Conservation (phyloP, 2,113 vertebrate species). For the Agelaius phoeniceus region DNA sequence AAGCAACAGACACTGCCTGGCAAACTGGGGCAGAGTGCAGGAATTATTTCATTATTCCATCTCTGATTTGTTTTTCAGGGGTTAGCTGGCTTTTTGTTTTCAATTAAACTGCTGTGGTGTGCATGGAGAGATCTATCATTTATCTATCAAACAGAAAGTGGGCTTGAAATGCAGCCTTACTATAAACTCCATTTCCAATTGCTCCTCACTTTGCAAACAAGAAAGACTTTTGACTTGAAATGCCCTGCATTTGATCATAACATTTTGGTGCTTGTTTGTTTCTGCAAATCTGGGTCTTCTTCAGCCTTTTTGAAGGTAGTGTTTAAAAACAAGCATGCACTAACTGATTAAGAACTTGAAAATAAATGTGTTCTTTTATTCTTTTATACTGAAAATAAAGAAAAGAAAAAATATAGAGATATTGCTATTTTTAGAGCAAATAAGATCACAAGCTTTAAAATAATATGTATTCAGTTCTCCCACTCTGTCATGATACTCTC, state of each 20-base stretch:
- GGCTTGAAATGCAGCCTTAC: neutral
- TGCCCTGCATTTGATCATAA: neutral
- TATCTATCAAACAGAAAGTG: neutral
- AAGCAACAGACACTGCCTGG: neutral
- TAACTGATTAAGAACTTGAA: neutral
- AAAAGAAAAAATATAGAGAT: neutral
- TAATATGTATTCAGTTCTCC: neutral
- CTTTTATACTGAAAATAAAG: neutral
- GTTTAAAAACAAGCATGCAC: neutral
- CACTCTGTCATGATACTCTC: neutral
- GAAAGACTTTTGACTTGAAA: neutral
- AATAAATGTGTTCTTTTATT: neutral
- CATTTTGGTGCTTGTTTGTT: neutral
- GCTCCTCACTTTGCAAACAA: neutral
- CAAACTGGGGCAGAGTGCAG: neutral
- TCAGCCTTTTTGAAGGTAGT: neutral
- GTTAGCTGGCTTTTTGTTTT: neutral
- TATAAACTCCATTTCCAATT: neutral
- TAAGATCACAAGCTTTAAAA: neutral
- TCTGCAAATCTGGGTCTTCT: neutral
- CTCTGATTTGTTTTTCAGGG: neutral
- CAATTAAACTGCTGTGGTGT: neutral
- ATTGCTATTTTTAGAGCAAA: neutral
- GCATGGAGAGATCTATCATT: neutral
- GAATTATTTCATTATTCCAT: neutral